Percentiles rank a stretch among this genome's conserved stretches.
These are phyloP conservation scores for Rhagoletis zephyria DNA, from an alignment of 1,140 invertebrate genomes.

Conservation along the genomic window DNA sequence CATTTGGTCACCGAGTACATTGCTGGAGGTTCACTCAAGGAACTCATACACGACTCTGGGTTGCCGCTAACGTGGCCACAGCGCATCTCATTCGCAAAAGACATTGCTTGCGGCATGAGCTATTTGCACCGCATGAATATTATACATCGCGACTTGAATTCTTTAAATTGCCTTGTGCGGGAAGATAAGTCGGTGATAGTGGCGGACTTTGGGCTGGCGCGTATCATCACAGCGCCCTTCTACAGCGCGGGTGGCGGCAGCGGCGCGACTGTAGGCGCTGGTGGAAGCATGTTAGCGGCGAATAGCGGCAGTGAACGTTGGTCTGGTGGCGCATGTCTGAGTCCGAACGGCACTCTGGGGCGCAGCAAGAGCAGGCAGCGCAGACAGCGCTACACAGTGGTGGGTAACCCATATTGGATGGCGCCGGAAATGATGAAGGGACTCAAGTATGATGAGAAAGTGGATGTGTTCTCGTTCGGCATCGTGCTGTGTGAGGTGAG, in stretches of 20 bases:
- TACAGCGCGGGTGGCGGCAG: background rate
- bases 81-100: conserved; percentile 87
- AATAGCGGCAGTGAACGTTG: conserved; percentile 2
- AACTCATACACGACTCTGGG: conserved; percentile 79
- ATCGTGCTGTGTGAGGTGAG: conserved; percentile 94
- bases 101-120: conserved; percentile 93
- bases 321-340: conserved; percentile 54
- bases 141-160: conserved; percentile 96
- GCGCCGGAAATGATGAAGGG: conserved; percentile 98
- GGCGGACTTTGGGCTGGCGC: conserved; percentile 93
- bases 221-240: conserved; percentile 83
- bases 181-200: conserved; percentile 93
- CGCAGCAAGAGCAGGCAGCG: conserved; percentile 74
- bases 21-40: conserved; percentile 89
- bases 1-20: conserved; percentile 94
- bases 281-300: background rate
- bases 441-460: conserved; percentile 95
- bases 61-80: conserved; percentile 84
- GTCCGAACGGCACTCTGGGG: conserved; percentile 73
- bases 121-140: conserved; percentile 95
- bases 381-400: conserved; percentile 78
- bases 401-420: conserved; percentile 98
- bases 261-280: background rate
- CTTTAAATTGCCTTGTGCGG: conserved; percentile 94
- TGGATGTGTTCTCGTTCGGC: conserved; percentile 97